Conservation (phyloP, 2,888 invertebrate genomes). For the Dryobota labecula region DNA sequence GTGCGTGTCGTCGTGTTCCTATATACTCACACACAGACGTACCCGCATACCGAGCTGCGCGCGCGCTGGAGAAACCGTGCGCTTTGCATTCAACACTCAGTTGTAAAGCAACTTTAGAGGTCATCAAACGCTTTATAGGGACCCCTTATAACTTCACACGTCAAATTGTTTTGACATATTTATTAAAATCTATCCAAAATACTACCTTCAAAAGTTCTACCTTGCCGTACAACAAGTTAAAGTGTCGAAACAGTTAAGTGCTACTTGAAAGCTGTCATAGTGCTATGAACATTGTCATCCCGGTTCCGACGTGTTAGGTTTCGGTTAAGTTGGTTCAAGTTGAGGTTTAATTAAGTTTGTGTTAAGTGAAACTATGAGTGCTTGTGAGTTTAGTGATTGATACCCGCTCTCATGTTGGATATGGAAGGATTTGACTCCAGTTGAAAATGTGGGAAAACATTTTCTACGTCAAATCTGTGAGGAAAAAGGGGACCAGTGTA, state of each 20-base stretch:
- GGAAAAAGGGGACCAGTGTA: slow-evolving; percentile 84
- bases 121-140: slow-evolving; percentile 87
- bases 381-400: slow-evolving; percentile 69
- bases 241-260: slow-evolving; percentile 59
- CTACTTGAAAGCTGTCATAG: slow-evolving; percentile 59
- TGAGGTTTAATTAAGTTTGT: slow-evolving; percentile 67
- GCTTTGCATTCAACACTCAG: slow-evolving; percentile 88
- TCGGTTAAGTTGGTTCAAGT: slow-evolving; percentile 62
- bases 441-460: slow-evolving; percentile 85
- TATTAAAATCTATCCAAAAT: slow-evolving; percentile 59
- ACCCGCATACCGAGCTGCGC: slow-evolving; percentile 86
- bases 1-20: slow-evolving; percentile 71
- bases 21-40: slow-evolving; percentile 73
- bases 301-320: slow-evolving; percentile 69
- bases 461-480: slow-evolving; percentile 86
- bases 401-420: slow-evolving; percentile 76
- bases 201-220: slow-evolving; percentile 26
- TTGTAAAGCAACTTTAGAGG: slow-evolving; percentile 86
- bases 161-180: slow-evolving; percentile 74
- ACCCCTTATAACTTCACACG: slow-evolving; percentile 71
- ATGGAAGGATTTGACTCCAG: slow-evolving; percentile 73
- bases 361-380: slow-evolving; percentile 75
- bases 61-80: slow-evolving; percentile 85
- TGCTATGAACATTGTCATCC: slow-evolving; percentile 64
- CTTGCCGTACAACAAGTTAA: slow-evolving; percentile 37